phyloP scores from a whole-genome alignment of 1,140 invertebrate species.

The Gryllus bimaculatus region DNA sequence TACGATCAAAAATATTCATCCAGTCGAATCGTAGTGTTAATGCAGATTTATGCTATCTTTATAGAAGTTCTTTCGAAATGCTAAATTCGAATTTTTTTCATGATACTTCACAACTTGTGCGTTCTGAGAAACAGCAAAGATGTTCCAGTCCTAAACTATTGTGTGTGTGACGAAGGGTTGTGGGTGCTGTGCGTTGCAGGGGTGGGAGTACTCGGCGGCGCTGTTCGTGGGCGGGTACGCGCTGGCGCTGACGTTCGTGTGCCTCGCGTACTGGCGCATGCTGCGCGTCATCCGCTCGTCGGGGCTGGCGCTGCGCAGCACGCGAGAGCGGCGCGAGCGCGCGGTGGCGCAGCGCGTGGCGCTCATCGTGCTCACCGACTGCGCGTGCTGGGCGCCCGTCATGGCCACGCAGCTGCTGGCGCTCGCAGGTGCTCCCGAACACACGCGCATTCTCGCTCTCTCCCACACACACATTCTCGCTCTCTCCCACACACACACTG shows the following conservation, averaged over 20 bases:
- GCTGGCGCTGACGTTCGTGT: constrained; percentile 47
- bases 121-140: too few relatives aligned
- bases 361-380: constrained; percentile 48
- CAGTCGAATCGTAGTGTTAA: too few relatives aligned
- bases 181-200: constrained; percentile 34
- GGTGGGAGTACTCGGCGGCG: constrained; percentile 52
- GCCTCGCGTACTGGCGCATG: constrained; percentile 46
- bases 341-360: constrained; percentile 45
- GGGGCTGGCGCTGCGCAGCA: constrained; percentile 42
- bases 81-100: too few relatives aligned
- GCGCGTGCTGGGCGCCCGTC: constrained; percentile 53
- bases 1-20: too few relatives aligned
- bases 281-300: constrained; percentile 45
- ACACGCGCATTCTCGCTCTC: neutral
- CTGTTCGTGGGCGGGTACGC: constrained; percentile 48
- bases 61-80: too few relatives aligned
- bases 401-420: constrained; percentile 49
- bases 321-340: constrained; percentile 40
- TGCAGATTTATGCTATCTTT: too few relatives aligned
- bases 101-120: too few relatives aligned
- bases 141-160: too few relatives aligned
- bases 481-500: too few relatives aligned
- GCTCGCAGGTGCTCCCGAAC: constrained; percentile 35
- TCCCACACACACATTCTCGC: too few relatives aligned
- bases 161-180: too few relatives aligned